Base-by-base conservation (phyloP, 2,113 vertebrate genomes). In the Thamnophis sirtalis region DNA sequence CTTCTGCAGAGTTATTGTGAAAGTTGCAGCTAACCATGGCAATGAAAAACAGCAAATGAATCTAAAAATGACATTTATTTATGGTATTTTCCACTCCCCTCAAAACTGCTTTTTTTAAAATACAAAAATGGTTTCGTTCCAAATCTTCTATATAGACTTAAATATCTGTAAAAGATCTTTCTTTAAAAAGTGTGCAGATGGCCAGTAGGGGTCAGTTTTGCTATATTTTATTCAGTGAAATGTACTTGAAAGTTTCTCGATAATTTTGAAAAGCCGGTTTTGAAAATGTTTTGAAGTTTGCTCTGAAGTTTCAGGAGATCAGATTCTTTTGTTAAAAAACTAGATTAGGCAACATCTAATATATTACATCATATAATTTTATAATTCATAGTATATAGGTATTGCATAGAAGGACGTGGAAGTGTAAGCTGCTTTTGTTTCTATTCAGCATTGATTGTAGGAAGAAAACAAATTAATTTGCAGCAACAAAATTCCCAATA, bases 201-300 rank as follows among this genome's bases (percentile, higher is more conserved):
- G 80, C 95, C 96, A 87, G 93, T 58, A 96, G 96, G 95, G 95
- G 96, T 92, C 96, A 97, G 94, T 90, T 68, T 93, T 95, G 96
- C 5, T 91, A 89, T 33, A 91, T 54, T 86, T 58, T 21, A 88
- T 1, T 84, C 0, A 26, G 0, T 0, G 0, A 73, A 24, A 60
- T 0, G 0, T 0, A 8, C 10, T 17, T 1, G 2, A 55, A 58
- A 4, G 53, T 58, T 58, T 50, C 1, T 5, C 6, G 24, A 6
- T 24, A n/a, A 22, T 56, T 38, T 63, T 21, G 48, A 84, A n/a
- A 92, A 51, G 56, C 1, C 28, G 0, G 17, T 43, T 80, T 80
- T 38, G 73, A 38, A 43, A 80, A 21, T 6, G 17, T 49, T 7
- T 88, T 0, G 0, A 80, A 21, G 33, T 13, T 5, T 2, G 56